Conservation (phyloP, 2,113 vertebrate genomes). For the Falcunculus frontatus region DNA sequence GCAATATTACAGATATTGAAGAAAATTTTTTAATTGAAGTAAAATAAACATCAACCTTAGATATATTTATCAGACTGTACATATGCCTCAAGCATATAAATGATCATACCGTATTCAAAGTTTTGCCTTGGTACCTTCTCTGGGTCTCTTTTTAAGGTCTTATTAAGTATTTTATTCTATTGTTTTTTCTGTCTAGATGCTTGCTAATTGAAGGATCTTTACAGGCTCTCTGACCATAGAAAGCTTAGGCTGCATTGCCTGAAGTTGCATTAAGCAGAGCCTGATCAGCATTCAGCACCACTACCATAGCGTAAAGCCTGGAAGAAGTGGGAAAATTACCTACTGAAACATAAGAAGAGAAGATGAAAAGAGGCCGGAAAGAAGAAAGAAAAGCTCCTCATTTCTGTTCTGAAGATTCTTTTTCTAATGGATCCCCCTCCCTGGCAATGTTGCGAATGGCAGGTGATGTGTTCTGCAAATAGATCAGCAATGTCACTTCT, state of each 20-base stretch:
- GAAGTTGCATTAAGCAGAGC: background rate
- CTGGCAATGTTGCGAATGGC: background rate
- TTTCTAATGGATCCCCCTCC: constrained; percentile 40
- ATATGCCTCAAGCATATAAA: background rate
- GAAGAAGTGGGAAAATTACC: constrained; percentile 14
- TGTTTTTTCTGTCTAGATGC: background rate
- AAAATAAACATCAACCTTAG: background rate
- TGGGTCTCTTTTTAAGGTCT: background rate
- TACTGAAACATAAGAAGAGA: constrained; percentile 22
- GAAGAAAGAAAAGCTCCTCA: constrained; percentile 14
- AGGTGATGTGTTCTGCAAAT: constrained; percentile 53
- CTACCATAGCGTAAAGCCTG: background rate
- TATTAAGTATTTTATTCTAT: background rate
- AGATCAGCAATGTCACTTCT: constrained; percentile 45
- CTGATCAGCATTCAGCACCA: constrained; percentile 45
- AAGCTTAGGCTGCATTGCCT: constrained; percentile 7
- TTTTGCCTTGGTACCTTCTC: background rate
- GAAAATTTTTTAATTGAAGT: background rate
- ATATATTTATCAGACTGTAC: background rate
- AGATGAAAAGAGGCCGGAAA: constrained; percentile 44
- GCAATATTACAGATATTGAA: background rate
- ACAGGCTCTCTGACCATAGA: background rate
- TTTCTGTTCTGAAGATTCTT: background rate
- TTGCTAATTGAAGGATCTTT: background rate
- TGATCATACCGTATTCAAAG: background rate